Percentiles rank a stretch among this genome's conserved stretches.
Evolutionary conservation across 2,797 vertebrate species (phyloP).

Genomic region (Clarias fuscus): DNA sequence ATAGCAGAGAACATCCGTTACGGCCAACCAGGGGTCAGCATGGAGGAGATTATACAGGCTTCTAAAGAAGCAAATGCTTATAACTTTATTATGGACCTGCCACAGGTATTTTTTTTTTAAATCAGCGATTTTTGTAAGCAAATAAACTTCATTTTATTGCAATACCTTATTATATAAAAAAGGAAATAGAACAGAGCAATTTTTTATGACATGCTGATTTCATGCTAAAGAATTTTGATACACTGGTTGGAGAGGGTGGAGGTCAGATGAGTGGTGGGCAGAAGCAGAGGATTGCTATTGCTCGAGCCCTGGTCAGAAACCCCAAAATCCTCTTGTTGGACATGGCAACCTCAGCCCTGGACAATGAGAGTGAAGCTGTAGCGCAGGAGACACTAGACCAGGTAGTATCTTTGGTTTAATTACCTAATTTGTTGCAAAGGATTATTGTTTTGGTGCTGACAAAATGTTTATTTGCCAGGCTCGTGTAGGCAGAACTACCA

Average conservation of each 20-base stretch:
- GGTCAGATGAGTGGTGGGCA: constrained; percentile 84
- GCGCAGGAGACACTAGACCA: constrained; percentile 76
- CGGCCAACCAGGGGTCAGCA: constrained; percentile 69
- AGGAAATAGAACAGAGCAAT: not conserved
- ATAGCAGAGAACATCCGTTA: constrained; percentile 78
- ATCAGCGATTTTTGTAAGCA: too few species aligned
- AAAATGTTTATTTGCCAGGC: constrained; percentile 62
- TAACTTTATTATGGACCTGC: constrained; percentile 77
- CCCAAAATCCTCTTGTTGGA: constrained; percentile 79
- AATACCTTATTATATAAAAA: not conserved
- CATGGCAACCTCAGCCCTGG: constrained; percentile 81
- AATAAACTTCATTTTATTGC: not conserved
- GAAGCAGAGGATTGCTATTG: constrained; percentile 81
- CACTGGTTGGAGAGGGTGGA: constrained; percentile 79
- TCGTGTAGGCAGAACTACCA: constrained; percentile 74
- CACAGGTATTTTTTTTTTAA: constrained; percentile 65
- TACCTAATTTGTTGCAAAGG: not conserved
- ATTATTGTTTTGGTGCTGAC: not conserved
- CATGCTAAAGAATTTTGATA: constrained; percentile 74
- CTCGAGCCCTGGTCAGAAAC: constrained; percentile 77
- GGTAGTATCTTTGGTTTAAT: constrained; percentile 52
- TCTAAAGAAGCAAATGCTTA: constrained; percentile 79
- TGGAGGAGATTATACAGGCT: constrained; percentile 73
- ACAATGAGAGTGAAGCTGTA: constrained; percentile 79
- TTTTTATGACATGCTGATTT: not conserved